Evolutionary conservation across 2,888 invertebrate genomes (phyloP).

Genomic region (Apotomis betuletana): DNA sequence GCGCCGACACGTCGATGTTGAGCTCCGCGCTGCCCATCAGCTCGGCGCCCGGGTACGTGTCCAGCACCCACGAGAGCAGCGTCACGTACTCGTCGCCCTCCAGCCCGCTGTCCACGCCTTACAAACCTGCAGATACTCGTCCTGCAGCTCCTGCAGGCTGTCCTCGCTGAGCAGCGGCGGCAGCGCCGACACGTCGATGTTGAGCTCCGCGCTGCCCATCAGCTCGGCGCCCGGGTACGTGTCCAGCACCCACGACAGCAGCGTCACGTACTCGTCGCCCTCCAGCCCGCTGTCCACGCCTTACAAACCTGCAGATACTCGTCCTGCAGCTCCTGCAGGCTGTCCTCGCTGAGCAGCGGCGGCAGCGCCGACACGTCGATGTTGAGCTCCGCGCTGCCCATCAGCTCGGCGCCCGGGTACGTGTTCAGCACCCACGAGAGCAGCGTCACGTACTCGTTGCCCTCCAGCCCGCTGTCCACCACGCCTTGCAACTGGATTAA

Average conservation of each 20-base stretch:
- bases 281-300: slow-evolving; percentile 94
- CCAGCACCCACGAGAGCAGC: slow-evolving; percentile 95
- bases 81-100: slow-evolving; percentile 99
- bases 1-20: slow-evolving; percentile 86
- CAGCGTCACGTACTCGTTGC: slow-evolving; percentile 97
- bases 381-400: slow-evolving; percentile 93
- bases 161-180: slow-evolving; percentile 90
- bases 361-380: slow-evolving; percentile 88
- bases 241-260: slow-evolving; percentile 96
- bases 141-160: slow-evolving; percentile 90
- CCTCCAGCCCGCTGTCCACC: slow-evolving; percentile 94
- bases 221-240: slow-evolving; percentile 95
- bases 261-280: slow-evolving; percentile 98
- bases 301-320: slow-evolving; percentile 92
- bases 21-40: slow-evolving; percentile 95
- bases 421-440: slow-evolving; percentile 96
- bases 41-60: slow-evolving; percentile 94
- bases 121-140: slow-evolving; percentile 86
- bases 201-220: slow-evolving; percentile 93
- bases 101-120: slow-evolving; percentile 86
- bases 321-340: slow-evolving; percentile 90
- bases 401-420: slow-evolving; percentile 93
- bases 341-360: slow-evolving; percentile 89
- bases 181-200: slow-evolving; percentile 87
- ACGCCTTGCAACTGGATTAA: slow-evolving; percentile 89